Evolutionary conservation across 53 echinoderm and acorn worm genomes (phyloP), one percentile per base, ranked within the genome.

Genomic region (Stichopus horrens): DNA sequence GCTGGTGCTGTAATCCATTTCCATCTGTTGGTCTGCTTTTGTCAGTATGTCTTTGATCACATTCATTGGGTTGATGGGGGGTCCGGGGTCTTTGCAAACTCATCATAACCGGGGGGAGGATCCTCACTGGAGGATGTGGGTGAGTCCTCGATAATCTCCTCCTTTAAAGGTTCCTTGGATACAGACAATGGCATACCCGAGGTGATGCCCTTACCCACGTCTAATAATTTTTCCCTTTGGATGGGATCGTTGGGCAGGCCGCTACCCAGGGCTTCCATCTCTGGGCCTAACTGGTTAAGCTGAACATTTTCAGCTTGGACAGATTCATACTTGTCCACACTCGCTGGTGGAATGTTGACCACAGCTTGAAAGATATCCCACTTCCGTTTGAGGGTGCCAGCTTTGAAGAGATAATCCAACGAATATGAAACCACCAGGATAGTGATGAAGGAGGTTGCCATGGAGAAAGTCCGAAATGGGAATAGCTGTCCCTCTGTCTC

Each of bases 161-260:
- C 93, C 79, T 92, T 91, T 57, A 99, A 87, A 0, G 96, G 99
- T 75, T 99, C 99, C 75, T 93, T 96, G 9, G 99, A 99, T 63
- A 93, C 92, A 9, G 97, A 97, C 54, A 92, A 91, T 0, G 93
- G 94, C 58, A 97, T 91, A 8, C 89, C 86, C 3, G 88, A 73
- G 63, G 92, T 92, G 92, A 95, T 93, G 87, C 91, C 90, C 59
- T 88, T 88, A 14, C 90, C 92, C 5, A 94, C 76, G 68, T 94
- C 92, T 54, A 93, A 86, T 21, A 95, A 87, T 84, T 95, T 96
- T 77, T 93, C 95, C 67, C 92, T 88, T 20, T 90, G 90, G 19
- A 93, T 78, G 10, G 91, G 91, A 18, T 93, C 90, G 57, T 91
- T 90, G 11, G 90, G 90, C 54, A 83, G 63, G 53, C 83, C 88